Percentiles rank a stretch among this genome's conserved stretches.
phyloP scores from a whole-genome alignment of 2,888 invertebrate species.

The Azorinus chamasolen region DNA sequence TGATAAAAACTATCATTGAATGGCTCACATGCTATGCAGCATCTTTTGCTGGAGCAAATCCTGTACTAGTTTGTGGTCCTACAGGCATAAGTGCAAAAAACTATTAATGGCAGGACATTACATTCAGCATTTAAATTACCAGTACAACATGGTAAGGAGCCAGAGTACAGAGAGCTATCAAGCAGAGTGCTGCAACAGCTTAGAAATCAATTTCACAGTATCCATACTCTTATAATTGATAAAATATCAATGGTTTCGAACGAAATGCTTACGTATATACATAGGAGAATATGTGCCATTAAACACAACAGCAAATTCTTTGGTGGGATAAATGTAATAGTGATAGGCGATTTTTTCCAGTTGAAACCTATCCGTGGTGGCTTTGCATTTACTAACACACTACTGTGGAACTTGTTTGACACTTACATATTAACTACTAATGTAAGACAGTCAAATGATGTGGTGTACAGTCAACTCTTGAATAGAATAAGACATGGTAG shows the following conservation, averaged over 20 bases:
- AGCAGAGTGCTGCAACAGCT: constrained; percentile 28
- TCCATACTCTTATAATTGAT: constrained; percentile 55
- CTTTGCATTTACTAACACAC: constrained; percentile 35
- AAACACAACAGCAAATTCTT: constrained; percentile 37
- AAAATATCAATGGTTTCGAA: constrained; percentile 54
- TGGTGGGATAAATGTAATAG: constrained; percentile 43
- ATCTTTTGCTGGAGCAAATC: constrained; percentile 23
- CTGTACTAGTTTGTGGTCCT: constrained; percentile 51
- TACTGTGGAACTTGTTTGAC: constrained; percentile 48
- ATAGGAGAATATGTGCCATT: constrained; percentile 38
- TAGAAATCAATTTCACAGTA: constrained; percentile 12
- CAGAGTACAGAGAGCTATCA: constrained; percentile 33
- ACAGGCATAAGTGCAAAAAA: constrained; percentile 59
- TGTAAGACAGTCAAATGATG: constrained; percentile 23
- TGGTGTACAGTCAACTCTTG: constrained; percentile 6
- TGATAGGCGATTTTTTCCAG: constrained; percentile 52
- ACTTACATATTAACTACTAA: constrained; percentile 33
- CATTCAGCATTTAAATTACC: constrained; percentile 46
- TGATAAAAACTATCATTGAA: constrained; percentile 42
- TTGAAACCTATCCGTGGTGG: constrained; percentile 35
- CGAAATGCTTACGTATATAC: constrained; percentile 29
- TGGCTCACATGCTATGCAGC: constrained; percentile 37
- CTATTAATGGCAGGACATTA: constrained; percentile 44
- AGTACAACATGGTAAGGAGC: constrained; percentile 49
- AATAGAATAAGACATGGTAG: constrained; percentile 25